Conservation (phyloP, 2,113 vertebrate species). For the Phyllopteryx taeniolatus region DNA sequence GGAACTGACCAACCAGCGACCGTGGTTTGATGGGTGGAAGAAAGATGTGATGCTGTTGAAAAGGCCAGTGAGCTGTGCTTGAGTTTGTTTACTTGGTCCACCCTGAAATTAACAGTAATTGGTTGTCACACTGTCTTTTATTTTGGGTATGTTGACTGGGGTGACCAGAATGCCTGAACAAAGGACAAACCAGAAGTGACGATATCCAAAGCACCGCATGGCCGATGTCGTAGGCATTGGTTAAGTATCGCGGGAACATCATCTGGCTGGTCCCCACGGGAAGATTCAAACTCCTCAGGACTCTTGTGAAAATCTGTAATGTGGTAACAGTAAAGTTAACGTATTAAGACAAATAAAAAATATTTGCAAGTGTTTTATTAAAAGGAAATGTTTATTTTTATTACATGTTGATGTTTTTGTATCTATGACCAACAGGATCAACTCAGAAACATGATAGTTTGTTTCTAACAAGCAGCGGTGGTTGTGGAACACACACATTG, state of each 20-base stretch:
- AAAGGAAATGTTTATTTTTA: slow-evolving; percentile 7
- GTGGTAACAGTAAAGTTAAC: background rate
- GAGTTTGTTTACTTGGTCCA: slow-evolving; percentile 91
- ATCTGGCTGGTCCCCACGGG: slow-evolving; percentile 96
- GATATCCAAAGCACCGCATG: slow-evolving; percentile 96
- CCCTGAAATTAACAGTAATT: slow-evolving; percentile 74
- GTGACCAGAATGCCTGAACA: background rate
- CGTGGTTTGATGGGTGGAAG: slow-evolving; percentile 96
- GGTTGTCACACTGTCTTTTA: background rate
- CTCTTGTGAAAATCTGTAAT: slow-evolving; percentile 92
- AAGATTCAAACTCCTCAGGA: slow-evolving; percentile 94
- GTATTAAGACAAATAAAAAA: background rate
- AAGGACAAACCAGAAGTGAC: slow-evolving; percentile 87
- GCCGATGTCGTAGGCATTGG: slow-evolving; percentile 92
- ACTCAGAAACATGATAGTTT: slow-evolving; percentile 56
- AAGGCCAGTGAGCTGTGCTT: slow-evolving; percentile 89
- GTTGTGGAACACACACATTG: slow-evolving; percentile 32
- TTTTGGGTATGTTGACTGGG: background rate
- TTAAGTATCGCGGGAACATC: slow-evolving; percentile 86
- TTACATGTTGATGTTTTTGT: background rate
- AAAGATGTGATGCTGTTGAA: slow-evolving; percentile 96
- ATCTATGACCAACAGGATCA: slow-evolving; percentile 18
- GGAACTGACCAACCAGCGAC: slow-evolving; percentile 93
- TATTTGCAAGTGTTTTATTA: background rate
- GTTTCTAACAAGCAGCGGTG: slow-evolving; percentile 32